Percentiles rank a stretch among this genome's conserved stretches.
Conservation (phyloP, 2,797 vertebrate species). For the Geotrypetes seraphini region DNA sequence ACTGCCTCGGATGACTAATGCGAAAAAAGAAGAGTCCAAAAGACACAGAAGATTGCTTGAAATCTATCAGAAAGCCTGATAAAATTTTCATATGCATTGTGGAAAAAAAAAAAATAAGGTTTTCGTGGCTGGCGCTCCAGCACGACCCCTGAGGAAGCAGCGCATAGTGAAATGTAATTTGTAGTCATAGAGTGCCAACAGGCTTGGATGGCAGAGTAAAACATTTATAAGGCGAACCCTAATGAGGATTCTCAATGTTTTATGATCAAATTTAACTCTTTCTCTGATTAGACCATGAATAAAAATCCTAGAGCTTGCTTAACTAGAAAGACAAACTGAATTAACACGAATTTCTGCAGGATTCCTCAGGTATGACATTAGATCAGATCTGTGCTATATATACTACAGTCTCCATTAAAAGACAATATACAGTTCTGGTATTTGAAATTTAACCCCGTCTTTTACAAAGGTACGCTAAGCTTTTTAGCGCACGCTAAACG, state of each 20-base stretch:
- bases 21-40: conserved; percentile 5
- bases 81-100: conserved; percentile 4
- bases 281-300: too few species aligned
- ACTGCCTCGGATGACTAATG: too few species aligned
- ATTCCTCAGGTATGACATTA: too few species aligned
- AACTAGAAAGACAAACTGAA: too few species aligned
- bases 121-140: conserved; percentile 1
- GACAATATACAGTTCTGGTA: too few species aligned
- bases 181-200: conserved; percentile 12
- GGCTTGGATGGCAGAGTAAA: conserved; percentile 11
- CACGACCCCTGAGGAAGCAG: not conserved
- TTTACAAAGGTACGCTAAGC: too few species aligned
- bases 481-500: too few species aligned
- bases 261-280: conserved; percentile 16
- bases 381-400: too few species aligned
- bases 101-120: not conserved
- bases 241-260: conserved; percentile 22
- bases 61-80: conserved; percentile 6
- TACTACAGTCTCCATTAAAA: too few species aligned
- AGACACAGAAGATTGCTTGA: conserved; percentile 1
- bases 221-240: conserved; percentile 16
- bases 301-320: too few species aligned
- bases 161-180: conserved; percentile 6
- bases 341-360: too few species aligned
- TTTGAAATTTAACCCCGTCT: too few species aligned